phyloP scores from a whole-genome alignment of 2,888 invertebrate species.

The Anodontia alba region DNA sequence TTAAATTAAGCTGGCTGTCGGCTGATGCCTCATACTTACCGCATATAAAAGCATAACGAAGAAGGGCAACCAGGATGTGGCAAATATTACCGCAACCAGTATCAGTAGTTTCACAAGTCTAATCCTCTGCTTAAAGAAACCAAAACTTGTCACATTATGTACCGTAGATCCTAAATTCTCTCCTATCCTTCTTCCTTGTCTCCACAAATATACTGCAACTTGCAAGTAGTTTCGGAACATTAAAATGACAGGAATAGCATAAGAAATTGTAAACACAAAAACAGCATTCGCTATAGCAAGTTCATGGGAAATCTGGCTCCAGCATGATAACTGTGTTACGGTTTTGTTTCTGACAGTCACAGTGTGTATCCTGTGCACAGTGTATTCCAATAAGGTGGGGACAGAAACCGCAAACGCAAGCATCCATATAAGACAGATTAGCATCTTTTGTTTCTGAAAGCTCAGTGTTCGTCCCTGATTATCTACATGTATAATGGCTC shows the following conservation, averaged over 20 bases:
- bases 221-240: slow-evolving; percentile 51
- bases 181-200: slow-evolving; percentile 32
- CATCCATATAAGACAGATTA: slow-evolving; percentile 55
- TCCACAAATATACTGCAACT: slow-evolving; percentile 43
- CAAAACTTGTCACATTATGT: neutral
- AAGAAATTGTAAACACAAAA: slow-evolving; percentile 58
- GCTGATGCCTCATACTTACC: no score
- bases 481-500: slow-evolving; percentile 58
- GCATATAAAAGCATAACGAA: slow-evolving; percentile 67
- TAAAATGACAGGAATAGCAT: slow-evolving; percentile 62
- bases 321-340: neutral
- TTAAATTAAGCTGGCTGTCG: no score
- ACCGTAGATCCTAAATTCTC: neutral
- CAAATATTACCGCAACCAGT: slow-evolving; percentile 68
- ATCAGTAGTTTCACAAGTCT: slow-evolving; percentile 70
- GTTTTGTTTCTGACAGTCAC: neutral
- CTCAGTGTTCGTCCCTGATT: slow-evolving; percentile 43
- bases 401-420: slow-evolving; percentile 41
- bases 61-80: slow-evolving; percentile 72
- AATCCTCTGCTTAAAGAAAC: slow-evolving; percentile 55
- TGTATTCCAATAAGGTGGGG: slow-evolving; percentile 57
- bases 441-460: slow-evolving; percentile 22
- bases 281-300: slow-evolving; percentile 55
- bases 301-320: neutral
- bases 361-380: slow-evolving; percentile 18